Evolutionary conservation across 2,888 invertebrate genomes (phyloP), one percentile per base, ranked within the genome.

Genomic region (Gandaritis pyraliata): DNA sequence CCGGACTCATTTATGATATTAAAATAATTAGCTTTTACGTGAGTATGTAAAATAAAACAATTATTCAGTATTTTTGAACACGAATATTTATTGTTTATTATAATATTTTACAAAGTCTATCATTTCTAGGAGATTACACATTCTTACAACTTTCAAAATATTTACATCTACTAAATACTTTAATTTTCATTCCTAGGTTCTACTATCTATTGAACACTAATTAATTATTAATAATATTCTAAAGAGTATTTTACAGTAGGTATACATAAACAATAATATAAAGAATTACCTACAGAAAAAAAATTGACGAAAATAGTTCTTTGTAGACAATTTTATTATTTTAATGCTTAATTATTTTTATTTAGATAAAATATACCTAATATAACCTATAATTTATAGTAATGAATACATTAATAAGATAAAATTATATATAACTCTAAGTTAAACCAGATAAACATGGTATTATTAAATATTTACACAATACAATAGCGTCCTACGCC

Each of bases 121-220:
- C 30, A 30, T 43, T 38, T 51, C 57, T 65, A 63, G 13, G 33
- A 53, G 50, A 58, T 50, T 58, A 63, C 54, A 57, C 52, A 45
- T 33, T 52, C 51, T 48, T 41, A 59, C 15, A 7, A 38, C 13
- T 36, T 43, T 30, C 15, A 18, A 48, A 57, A 45, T 63, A 63
- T 58, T 47, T 63, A 63, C 63, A 62, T 23, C 16, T 39, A 53
- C 50, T 15, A 7, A 45, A 11, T 59, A 54, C 7, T 50, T 43
- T 30, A n/a, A 50, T 51, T 38, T n/a, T 58, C 12, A 16, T 38
- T 13, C 7, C 45, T 39, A 62, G 15, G 10, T 39, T 53, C 39
- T 59, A 56, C 30, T 43, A 47, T 36, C 59, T 59, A 64, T 59
- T 64, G 59, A 60, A 64, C 64, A 64, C 59, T 64, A 64, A 56